These are phyloP conservation scores for Catalaphyllia jardinei DNA, from an alignment of 64 coral and sea anemone genomes.

Conservation along the genomic window DNA sequence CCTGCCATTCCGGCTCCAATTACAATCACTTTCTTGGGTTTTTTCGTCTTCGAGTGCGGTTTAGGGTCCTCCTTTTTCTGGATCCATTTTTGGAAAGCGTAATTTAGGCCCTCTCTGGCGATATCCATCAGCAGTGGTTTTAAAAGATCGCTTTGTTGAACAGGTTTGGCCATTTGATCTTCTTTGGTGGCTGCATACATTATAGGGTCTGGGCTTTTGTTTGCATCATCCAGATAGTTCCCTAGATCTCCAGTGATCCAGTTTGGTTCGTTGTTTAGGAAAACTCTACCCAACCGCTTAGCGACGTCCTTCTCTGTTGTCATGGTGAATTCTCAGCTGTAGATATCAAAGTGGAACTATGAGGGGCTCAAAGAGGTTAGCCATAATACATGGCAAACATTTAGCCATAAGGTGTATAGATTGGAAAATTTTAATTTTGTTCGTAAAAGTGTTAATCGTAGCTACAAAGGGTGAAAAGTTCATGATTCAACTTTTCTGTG, in stretches of 20 bases:
- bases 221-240: neutral
- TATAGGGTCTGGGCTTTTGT: neutral
- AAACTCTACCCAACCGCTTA: conserved; percentile 15
- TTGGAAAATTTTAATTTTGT: neutral
- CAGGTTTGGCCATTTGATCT: neutral
- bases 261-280: conserved; percentile 14
- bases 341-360: conserved; percentile 27
- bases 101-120: neutral
- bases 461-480: conserved; percentile 2
- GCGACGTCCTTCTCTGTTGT: neutral
- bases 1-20: conserved; percentile 52
- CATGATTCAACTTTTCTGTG: conserved; percentile 2
- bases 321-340: conserved; percentile 37
- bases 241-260: conserved; percentile 28
- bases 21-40: conserved; percentile 38
- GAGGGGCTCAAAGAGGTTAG: neutral
- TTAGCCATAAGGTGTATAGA: neutral
- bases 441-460: conserved; percentile 1
- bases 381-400: conserved; percentile 23
- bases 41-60: conserved; percentile 2
- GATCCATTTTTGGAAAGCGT: conserved; percentile 2
- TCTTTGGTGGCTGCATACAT: neutral
- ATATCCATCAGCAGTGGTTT: too few species aligned
- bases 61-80: neutral
- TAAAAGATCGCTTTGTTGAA: conserved; percentile 24